phyloP scores from a whole-genome alignment of 2,797 vertebrate species.

The Tolypeutes matacus region DNA sequence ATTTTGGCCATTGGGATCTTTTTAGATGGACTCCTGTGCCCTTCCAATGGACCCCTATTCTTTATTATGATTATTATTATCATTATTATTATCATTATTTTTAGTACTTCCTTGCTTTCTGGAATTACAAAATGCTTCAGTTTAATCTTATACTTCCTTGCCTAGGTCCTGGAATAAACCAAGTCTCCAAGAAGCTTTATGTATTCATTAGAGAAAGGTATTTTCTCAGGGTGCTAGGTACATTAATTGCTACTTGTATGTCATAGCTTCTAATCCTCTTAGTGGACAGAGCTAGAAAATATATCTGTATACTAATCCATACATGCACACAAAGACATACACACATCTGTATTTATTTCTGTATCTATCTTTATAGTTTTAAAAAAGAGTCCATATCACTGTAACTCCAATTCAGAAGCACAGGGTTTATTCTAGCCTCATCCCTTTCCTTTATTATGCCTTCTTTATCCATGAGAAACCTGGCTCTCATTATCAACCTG shows the following conservation, averaged over 20 bases:
- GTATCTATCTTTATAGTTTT: background rate
- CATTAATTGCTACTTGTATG: background rate
- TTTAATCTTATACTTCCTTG: background rate
- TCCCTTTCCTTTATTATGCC: background rate
- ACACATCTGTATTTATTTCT: background rate
- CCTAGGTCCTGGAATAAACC: background rate
- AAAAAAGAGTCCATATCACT: background rate
- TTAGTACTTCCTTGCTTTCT: background rate
- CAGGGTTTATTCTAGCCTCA: background rate
- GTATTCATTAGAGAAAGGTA: background rate
- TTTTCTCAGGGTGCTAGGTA: background rate
- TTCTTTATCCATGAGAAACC: background rate
- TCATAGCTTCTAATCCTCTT: background rate
- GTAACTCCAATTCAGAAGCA: background rate
- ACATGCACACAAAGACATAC: background rate
- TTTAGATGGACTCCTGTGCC: background rate
- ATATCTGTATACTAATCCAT: background rate
- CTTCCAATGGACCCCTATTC: no score
- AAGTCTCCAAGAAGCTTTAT: background rate
- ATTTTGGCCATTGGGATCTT: background rate
- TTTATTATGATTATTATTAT: no score
- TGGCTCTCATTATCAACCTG: slow-evolving; percentile 1
- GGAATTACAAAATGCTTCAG: background rate
- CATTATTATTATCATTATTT: background rate
- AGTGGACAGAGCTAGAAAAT: background rate